Evolutionary conservation across 2,113 vertebrate genomes (phyloP), one percentile per base, ranked within the genome.

Genomic region (Neolamprologus ventralis): DNA sequence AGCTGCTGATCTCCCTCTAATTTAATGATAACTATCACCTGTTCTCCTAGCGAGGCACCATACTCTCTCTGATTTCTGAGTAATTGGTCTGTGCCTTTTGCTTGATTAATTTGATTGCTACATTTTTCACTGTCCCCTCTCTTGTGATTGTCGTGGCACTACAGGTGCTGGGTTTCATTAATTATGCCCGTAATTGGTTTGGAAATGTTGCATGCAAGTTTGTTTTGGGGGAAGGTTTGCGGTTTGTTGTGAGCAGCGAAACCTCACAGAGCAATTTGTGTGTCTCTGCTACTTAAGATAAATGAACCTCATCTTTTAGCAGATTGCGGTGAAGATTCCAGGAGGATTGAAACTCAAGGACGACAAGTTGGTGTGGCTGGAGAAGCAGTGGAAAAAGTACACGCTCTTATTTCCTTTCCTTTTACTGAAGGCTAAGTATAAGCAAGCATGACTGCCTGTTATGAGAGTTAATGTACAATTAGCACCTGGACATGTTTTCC

Each of bases 131-230:
- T 88, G 89, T 95, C 94, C 93, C 87, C 89, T 90, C 93, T 92
- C 83, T 57, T 71, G 90, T 89, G 89, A 93, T 86, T 93, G 89
- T 89, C 49, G 88, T 58, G 86, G 88, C 68, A 80, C 92, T 93
- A 89, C 95, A 95, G 95, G 95, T 96, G 95, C 92, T 89, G 82
- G 82, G 79, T 90, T 95, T 95, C 93, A 95, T 95, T 95, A 93
- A 96, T 96, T 96, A 94, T 57, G 87, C 63, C 86, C 49, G 55
- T 96, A 96, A 97, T 96, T 96, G 94, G 94, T 95, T 96, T 94
- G 91, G 94, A 96, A 96, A 95, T 90, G 91, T 87, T 89, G 90
- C 73, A 82, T 80, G 80, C 79, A 89, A 88, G 92, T 96, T 94
- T 93, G 92, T 89, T 94, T 89, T 89, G 84, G 42, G 23, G 37